Evolutionary conservation across 1,140 invertebrate species (phyloP), one percentile per base, ranked within the genome.

Genomic region (Drosophila ananassae): DNA sequence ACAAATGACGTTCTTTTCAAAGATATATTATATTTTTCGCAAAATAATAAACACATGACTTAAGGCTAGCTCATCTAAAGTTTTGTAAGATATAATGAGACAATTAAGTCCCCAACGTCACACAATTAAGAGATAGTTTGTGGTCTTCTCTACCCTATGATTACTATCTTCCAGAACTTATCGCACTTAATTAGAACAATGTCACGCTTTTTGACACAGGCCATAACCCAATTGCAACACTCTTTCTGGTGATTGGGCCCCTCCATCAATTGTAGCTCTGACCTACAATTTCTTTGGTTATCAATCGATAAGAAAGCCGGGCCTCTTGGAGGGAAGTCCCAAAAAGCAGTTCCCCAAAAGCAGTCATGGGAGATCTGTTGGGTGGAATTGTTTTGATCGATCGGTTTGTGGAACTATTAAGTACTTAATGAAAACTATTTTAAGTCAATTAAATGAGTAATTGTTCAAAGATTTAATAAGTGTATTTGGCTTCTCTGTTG

Each of bases 221-320:
- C 34, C 37, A 41, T 63, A 25, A 17, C 34, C 9, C 24, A 55
- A 62, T 69, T 69, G 51, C 66, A 56, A 69, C 66, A 69, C 52
- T 57, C 3, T 24, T 24, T 5, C 25, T n/a, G n/a, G 8, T 68
- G 62, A 68, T 68, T 69, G 34, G 10, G 28, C 21, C 21, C 41
- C 28, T 17, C 5, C 17, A 75, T 56, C 74, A 87, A 87, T 81
- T 87, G 77, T 54, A 47, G 13, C 46, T 48, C 39, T 81, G 77
- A 85, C 82, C 82, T 58, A 85, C 69, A 85, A 87, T 81, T 85
- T 25, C 30, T 24, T 41, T 22, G 48, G 48, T 81, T 85, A 87
- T 81, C 77, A 59, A 25, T 9, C 50, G 84, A 89, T 89, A 83
- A 89, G 84, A 89, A 79, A 76, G 82, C 9, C 39, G 24, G 52